Evolutionary conservation across 2,797 vertebrate species (phyloP).

Genomic region (Neostethus bicornis): DNA sequence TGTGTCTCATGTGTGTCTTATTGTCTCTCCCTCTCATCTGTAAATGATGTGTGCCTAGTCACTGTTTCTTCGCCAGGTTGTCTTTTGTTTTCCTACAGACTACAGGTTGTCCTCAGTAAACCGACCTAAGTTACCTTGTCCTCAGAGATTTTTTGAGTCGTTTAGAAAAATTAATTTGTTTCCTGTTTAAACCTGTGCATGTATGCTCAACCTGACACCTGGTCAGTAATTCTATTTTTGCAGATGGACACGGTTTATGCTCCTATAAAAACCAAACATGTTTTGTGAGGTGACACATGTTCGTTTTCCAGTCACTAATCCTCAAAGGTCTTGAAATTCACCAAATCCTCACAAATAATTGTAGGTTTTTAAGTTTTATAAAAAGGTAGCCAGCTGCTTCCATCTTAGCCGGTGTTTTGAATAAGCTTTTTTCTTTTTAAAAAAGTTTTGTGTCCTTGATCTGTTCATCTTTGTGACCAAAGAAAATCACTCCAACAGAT

Average conservation of each 20-base stretch:
- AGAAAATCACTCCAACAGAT: slow-evolving; percentile 76
- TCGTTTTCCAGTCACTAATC: slow-evolving; percentile 79
- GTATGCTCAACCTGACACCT: too few species aligned
- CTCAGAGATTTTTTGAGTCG: too few species aligned
- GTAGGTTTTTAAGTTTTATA: slow-evolving; percentile 77
- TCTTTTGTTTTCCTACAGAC: too few species aligned
- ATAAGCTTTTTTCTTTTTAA: slow-evolving; percentile 71
- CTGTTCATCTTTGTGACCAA: slow-evolving; percentile 70
- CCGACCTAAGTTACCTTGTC: too few species aligned
- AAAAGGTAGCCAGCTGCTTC: slow-evolving; percentile 74
- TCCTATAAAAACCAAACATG: slow-evolving; percentile 65
- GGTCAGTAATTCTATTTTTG: slow-evolving; percentile 48
- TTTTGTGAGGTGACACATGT: slow-evolving; percentile 76
- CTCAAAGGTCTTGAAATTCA: slow-evolving; percentile 68
- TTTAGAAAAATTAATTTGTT: too few species aligned
- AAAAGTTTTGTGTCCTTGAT: slow-evolving; percentile 73
- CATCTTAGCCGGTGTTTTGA: slow-evolving; percentile 56
- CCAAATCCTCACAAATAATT: slow-evolving; percentile 77
- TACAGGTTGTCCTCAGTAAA: too few species aligned
- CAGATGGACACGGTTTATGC: slow-evolving; percentile 59
- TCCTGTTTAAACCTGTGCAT: too few species aligned
- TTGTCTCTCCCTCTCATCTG: too few species aligned
- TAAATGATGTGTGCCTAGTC: too few species aligned
- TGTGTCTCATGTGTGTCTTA: too few species aligned
- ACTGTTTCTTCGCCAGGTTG: too few species aligned